phyloP scores from a whole-genome alignment of 2,888 invertebrate genomes.

The Cheiracanthium punctorium region DNA sequence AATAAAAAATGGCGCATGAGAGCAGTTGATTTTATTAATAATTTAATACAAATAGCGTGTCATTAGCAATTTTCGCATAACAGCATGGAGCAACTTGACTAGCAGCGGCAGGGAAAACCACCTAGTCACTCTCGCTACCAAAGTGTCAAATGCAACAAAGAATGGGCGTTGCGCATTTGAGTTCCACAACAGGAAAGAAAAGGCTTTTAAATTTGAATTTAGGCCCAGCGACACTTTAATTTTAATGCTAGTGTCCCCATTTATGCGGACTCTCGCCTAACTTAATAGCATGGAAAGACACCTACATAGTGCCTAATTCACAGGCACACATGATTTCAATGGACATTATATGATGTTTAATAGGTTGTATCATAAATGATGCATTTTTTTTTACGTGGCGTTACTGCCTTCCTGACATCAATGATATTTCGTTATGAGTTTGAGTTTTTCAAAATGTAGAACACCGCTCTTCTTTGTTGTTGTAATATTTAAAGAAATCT shows the following conservation, averaged over 20 bases:
- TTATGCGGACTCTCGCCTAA: background rate
- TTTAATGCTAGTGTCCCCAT: conserved; percentile 53
- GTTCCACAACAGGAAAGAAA: conserved; percentile 30
- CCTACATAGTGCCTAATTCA: background rate
- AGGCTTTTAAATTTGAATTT: conserved; percentile 53
- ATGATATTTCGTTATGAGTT: too few relatives aligned
- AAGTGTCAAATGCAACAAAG: background rate
- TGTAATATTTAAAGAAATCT: too few relatives aligned
- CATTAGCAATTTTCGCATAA: background rate
- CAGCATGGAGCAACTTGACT: background rate
- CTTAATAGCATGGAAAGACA: background rate
- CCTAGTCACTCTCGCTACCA: background rate
- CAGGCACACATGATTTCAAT: background rate
- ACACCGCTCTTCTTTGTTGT: too few relatives aligned
- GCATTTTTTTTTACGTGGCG: too few relatives aligned
- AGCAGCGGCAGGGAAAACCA: background rate
- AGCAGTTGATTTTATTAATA: background rate
- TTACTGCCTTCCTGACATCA: too few relatives aligned
- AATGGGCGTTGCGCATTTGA: conserved; percentile 37
- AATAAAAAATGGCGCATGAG: too few relatives aligned
- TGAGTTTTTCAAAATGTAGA: too few relatives aligned
- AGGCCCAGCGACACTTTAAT: conserved; percentile 57
- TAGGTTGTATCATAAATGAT: background rate
- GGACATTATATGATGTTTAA: background rate
- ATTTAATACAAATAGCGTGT: background rate